These are phyloP conservation scores for Temnopleurus reevesii DNA, from an alignment of 53 echinoderm and acorn worm species.

Conservation along the genomic window DNA sequence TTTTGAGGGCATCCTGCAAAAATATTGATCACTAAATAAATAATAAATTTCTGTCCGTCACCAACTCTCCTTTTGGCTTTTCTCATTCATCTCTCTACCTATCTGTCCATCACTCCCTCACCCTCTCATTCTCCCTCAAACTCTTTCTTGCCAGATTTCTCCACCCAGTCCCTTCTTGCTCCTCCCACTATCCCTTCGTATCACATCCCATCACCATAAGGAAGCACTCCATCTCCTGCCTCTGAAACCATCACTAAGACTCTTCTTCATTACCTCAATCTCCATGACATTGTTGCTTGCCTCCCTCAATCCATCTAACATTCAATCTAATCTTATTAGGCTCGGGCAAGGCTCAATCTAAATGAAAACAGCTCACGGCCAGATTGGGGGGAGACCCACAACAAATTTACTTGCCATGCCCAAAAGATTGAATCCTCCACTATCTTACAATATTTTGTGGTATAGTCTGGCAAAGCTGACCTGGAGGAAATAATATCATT, in stretches of 20 bases:
- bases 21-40: too few relatives aligned
- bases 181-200: too few relatives aligned
- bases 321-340: constrained; percentile 18
- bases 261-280: constrained; percentile 17
- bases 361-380: not conserved
- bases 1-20: too few relatives aligned
- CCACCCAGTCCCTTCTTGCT: too few relatives aligned
- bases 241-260: not conserved
- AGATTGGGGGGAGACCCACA: not conserved
- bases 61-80: not conserved
- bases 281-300: constrained; percentile 40
- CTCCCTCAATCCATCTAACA: constrained; percentile 3
- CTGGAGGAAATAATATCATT: not conserved
- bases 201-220: too few relatives aligned
- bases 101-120: not conserved
- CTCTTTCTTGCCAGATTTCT: too few relatives aligned
- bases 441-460: not conserved
- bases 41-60: too few relatives aligned
- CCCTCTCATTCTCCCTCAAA: not conserved
- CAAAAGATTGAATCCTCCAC: not conserved
- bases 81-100: not conserved
- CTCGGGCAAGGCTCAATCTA: not conserved
- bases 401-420: constrained; percentile 3
- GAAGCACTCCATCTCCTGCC: not conserved
- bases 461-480: not conserved